These are phyloP conservation scores for Acronicta alni DNA, from an alignment of 2,888 invertebrate genomes.

Conservation along the genomic window DNA sequence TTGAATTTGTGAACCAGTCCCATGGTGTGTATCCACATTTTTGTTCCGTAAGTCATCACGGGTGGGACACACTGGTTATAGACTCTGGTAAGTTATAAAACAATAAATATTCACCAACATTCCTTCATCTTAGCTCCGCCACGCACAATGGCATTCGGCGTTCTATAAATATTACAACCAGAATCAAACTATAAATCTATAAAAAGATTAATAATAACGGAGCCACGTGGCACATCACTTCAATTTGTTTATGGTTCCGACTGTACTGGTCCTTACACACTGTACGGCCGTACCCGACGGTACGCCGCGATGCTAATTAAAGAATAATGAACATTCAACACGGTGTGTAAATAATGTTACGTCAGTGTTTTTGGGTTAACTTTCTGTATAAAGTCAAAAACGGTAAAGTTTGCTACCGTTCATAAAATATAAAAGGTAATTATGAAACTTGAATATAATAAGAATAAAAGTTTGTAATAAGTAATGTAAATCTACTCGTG, in stretches of 20 bases:
- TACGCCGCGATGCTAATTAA: conserved; percentile 46
- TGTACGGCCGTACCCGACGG: conserved; percentile 14
- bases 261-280: conserved; percentile 34
- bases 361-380: conserved; percentile 38
- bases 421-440: background rate
- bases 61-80: too few species aligned
- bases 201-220: conserved; percentile 41
- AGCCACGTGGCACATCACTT: conserved; percentile 49
- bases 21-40: too few species aligned
- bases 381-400: conserved; percentile 27
- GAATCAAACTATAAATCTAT: conserved; percentile 45
- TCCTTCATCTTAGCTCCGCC: conserved; percentile 6
- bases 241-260: conserved; percentile 33
- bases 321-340: conserved; percentile 54
- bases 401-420: conserved; percentile 1
- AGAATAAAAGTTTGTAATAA: too few species aligned
- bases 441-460: too few species aligned
- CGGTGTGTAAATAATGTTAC: conserved; percentile 42
- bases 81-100: too few species aligned
- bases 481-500: too few species aligned
- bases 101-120: background rate
- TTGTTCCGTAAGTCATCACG: too few species aligned
- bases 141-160: conserved; percentile 11
- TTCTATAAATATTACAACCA: conserved; percentile 30
- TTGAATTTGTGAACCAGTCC: too few species aligned